Conservation (phyloP, 2,113 vertebrate genomes). For the Platichthys stellatus region DNA sequence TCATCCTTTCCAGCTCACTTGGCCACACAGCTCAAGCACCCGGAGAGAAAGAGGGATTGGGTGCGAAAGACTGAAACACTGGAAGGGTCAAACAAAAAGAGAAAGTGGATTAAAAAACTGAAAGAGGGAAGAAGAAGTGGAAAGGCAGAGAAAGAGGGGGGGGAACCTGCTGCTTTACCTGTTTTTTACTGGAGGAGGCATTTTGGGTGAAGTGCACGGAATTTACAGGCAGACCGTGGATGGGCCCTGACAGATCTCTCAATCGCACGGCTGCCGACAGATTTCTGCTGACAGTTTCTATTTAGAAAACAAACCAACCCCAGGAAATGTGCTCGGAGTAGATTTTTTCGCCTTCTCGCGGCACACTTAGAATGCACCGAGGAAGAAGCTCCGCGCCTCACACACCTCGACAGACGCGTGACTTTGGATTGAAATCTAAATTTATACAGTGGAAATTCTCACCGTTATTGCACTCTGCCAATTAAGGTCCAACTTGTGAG, state of each 20-base stretch:
- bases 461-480: slow-evolving; percentile 28
- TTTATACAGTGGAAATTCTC: slow-evolving; percentile 42
- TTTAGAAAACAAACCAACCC: slow-evolving; percentile 41
- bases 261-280: slow-evolving; percentile 39
- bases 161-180: background rate
- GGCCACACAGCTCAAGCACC: background rate
- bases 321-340: slow-evolving; percentile 38
- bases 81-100: background rate
- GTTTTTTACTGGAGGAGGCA: slow-evolving; percentile 25
- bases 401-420: slow-evolving; percentile 25
- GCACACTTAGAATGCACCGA: slow-evolving; percentile 33
- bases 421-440: slow-evolving; percentile 52
- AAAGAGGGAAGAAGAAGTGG: background rate
- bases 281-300: slow-evolving; percentile 19
- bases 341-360: slow-evolving; percentile 17
- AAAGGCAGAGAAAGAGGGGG: background rate
- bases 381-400: background rate
- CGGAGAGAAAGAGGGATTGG: background rate
- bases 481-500: slow-evolving; percentile 45
- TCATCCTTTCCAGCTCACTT: slow-evolving; percentile 19
- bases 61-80: background rate
- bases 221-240: slow-evolving; percentile 32
- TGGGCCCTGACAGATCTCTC: slow-evolving; percentile 26
- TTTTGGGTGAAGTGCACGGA: slow-evolving; percentile 2
- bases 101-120: slow-evolving; percentile 10